Base-by-base conservation (phyloP, 2,797 vertebrate species). In the Cyprinodon diabolis region DNA sequence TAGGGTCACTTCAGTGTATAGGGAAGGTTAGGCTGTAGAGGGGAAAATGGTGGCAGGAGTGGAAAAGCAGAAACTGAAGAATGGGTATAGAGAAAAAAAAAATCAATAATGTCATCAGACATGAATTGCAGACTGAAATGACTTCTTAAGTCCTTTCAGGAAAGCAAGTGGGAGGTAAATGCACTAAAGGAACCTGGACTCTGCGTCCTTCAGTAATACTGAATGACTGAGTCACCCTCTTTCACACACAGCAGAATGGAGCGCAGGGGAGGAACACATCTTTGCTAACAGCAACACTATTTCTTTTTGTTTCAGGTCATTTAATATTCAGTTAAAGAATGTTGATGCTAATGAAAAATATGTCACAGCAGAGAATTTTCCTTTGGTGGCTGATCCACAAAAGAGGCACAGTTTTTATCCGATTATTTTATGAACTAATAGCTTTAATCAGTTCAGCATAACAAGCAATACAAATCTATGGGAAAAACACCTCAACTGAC, bases 91-190 rank as follows among this genome's bases (percentile, higher is more conserved):
- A 74, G 68, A 62, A 83, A 78, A 84, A 84, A 63, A 92, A 93
- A 94, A 94, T 95, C 94, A 93, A 95, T 95, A 95, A 91, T 92
- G 90, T 94, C 92, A 93, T 94, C 91, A 94, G 94, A 94, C 91
- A 93, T 93, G 91, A 94, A 95, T 92, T 94, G 90, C 81, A 66
- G 52, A 54, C 87, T 91, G 90, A 94, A 94, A 94, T 94, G 86
- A 92, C 91, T 94, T 92, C 84, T 94, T 89, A 92, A 90, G 89
- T 90, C 90, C 91, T 90, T 91, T 93, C 90, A 93, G 84, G 76
- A 80, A 84, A 80, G 79, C 15, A 55, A 84, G 82, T 72, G 81
- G 74, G 80, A 87, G 89, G 81, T 77, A 85, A 84, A 79, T 83
- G 80, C 80, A 84, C 85, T 47, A 30, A 60, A 63, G 77, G 76